Evolutionary conservation across 2,888 invertebrate genomes (phyloP).

Genomic region (Caenorhabditis sp.): DNA sequence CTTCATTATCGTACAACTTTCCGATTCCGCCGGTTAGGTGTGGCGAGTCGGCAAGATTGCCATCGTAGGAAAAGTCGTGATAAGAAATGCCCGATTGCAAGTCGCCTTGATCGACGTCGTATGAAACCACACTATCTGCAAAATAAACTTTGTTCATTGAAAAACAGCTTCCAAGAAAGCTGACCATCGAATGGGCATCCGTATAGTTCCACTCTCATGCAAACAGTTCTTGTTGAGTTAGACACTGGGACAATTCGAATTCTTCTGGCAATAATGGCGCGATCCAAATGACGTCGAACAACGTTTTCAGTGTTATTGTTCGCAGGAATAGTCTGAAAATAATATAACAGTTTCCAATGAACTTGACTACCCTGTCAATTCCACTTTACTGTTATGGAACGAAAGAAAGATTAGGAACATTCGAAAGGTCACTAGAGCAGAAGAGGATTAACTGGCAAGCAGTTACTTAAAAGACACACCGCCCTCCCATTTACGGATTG

Average conservation of each 20-base stretch:
- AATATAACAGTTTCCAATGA: not conserved
- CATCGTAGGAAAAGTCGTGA: constrained; percentile 87
- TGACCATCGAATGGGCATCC: constrained; percentile 92
- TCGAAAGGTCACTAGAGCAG: constrained; percentile 50
- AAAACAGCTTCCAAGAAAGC: not conserved
- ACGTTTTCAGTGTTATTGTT: constrained; percentile 93
- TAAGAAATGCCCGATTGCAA: constrained; percentile 61
- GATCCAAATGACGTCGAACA: constrained; percentile 89
- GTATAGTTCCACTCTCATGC: constrained; percentile 93
- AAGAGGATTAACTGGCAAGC: constrained; percentile 55
- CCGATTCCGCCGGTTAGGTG: constrained; percentile 90
- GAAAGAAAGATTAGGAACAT: constrained; percentile 12
- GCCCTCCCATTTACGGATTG: constrained; percentile 66
- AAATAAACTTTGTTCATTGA: not conserved
- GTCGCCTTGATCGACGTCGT: constrained; percentile 85
- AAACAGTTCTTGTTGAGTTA: constrained; percentile 90
- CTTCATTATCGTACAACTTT: constrained; percentile 88
- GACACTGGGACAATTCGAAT: constrained; percentile 92
- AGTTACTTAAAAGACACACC: constrained; percentile 52
- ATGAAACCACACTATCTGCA: constrained; percentile 83
- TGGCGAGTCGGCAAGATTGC: constrained; percentile 75
- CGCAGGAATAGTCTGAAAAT: constrained; percentile 89
- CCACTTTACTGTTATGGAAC: too few species aligned
- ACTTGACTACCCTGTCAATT: not conserved
- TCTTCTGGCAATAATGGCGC: constrained; percentile 89